A percentile compares a stretch with the other conserved stretches of the same genome.
Evolutionary conservation across 2,113 vertebrate genomes (phyloP).

Genomic region (Sylvilagus bachmani): DNA sequence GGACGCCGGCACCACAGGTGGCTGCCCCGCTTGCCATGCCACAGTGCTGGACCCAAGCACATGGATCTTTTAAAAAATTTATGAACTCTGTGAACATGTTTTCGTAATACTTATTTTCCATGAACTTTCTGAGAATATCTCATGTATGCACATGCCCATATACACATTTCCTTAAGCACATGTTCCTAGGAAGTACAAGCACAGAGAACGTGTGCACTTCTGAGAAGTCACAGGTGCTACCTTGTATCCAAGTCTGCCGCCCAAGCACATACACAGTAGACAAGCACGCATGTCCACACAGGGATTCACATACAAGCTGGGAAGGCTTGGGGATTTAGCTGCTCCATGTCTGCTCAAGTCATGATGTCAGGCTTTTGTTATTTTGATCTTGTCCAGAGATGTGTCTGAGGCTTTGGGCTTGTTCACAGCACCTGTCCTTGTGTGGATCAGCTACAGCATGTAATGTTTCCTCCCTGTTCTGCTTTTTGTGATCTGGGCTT

Average conservation of each 20-base stretch:
- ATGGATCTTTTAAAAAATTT: no score
- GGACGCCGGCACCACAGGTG: no score
- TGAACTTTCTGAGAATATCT: no score
- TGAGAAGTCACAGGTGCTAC: background rate
- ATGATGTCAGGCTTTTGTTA: background rate
- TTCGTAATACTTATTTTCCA: no score
- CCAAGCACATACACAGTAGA: fast-evolving
- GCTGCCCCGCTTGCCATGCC: no score
- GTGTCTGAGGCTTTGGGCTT: background rate
- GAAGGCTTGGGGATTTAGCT: background rate
- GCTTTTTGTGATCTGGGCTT: background rate
- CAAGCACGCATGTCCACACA: no score
- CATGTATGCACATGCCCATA: fast-evolving
- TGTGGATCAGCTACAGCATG: background rate
- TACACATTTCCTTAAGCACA: background rate
- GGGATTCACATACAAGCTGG: background rate
- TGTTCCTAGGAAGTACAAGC: background rate
- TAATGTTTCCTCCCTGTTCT: background rate
- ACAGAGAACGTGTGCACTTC: background rate
- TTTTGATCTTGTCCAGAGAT: constrained; percentile 17
- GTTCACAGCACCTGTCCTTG: background rate
- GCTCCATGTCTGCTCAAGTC: background rate
- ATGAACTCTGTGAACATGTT: no score
- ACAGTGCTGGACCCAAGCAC: no score
- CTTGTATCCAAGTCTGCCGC: background rate